phyloP scores from a whole-genome alignment of 2,888 invertebrate species.

The Lasioglossum morio region DNA sequence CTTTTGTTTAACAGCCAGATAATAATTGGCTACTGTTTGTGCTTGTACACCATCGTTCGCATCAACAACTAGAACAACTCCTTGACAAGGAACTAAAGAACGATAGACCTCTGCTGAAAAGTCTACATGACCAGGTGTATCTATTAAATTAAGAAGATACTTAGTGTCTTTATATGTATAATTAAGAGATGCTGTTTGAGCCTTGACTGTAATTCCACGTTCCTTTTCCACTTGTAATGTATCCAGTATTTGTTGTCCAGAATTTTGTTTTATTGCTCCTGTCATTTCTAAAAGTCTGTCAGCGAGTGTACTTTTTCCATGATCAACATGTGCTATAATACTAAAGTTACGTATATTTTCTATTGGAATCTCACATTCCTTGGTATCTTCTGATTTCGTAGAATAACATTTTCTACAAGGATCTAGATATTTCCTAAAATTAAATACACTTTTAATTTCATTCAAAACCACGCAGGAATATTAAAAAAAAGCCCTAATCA shows the following conservation, averaged over 20 bases:
- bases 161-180: slow-evolving; percentile 89
- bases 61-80: slow-evolving; percentile 97
- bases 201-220: slow-evolving; percentile 99
- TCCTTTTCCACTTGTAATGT: slow-evolving; percentile 96
- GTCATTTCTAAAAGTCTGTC: slow-evolving; percentile 97
- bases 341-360: slow-evolving; percentile 95
- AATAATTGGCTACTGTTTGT: slow-evolving; percentile 98
- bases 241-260: slow-evolving; percentile 91
- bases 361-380: slow-evolving; percentile 82
- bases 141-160: slow-evolving; percentile 97
- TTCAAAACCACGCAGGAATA: neutral
- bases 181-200: slow-evolving; percentile 96
- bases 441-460: neutral
- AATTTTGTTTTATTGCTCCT: slow-evolving; percentile 90
- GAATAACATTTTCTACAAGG: slow-evolving; percentile 20
- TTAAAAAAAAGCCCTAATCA: neutral
- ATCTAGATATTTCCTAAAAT: slow-evolving; percentile 31
- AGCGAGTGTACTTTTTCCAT: slow-evolving; percentile 98
- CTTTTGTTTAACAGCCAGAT: slow-evolving; percentile 93
- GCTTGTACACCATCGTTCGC: slow-evolving; percentile 98
- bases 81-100: slow-evolving; percentile 96
- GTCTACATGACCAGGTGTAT: slow-evolving; percentile 99
- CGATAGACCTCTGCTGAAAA: slow-evolving; percentile 98
- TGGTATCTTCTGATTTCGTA: neutral
- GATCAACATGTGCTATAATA: slow-evolving; percentile 99